These are phyloP conservation scores for Drosophila seguyi DNA, from an alignment of 1,140 invertebrate species.

Conservation along the genomic window DNA sequence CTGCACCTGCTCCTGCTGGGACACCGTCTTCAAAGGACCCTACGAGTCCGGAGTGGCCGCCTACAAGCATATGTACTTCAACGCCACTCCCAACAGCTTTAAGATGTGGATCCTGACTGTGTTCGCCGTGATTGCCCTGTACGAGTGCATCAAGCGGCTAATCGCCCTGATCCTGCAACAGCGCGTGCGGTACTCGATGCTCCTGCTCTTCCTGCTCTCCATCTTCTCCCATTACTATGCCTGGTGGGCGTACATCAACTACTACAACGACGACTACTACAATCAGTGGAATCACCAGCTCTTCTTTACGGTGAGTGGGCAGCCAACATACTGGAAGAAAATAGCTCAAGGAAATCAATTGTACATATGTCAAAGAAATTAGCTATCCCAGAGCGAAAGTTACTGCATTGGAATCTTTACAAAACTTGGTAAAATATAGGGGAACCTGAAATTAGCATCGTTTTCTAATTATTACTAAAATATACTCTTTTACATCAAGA, in stretches of 20 bases:
- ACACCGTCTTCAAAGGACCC: slow-evolving; percentile 92
- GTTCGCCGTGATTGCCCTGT: slow-evolving; percentile 88
- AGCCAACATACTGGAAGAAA: slow-evolving; percentile 1
- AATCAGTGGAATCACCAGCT: slow-evolving; percentile 91
- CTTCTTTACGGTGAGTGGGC: slow-evolving; percentile 88
- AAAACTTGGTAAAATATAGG: background rate
- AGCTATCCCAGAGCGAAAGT: background rate
- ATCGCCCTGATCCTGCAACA: slow-evolving; percentile 87
- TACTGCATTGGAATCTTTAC: background rate
- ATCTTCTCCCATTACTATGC: slow-evolving; percentile 94
- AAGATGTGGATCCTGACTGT: slow-evolving; percentile 92
- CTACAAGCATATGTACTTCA: slow-evolving; percentile 94
- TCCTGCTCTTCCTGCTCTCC: slow-evolving; percentile 89
- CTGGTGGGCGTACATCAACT: slow-evolving; percentile 94
- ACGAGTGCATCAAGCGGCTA: slow-evolving; percentile 90
- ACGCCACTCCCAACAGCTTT: slow-evolving; percentile 90
- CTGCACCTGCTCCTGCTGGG: slow-evolving; percentile 93
- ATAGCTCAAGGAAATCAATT: too few relatives aligned
- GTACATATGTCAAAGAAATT: background rate
- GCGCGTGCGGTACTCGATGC: slow-evolving; percentile 89
- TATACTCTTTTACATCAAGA: background rate
- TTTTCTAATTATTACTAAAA: background rate
- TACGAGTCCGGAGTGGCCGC: slow-evolving; percentile 91
- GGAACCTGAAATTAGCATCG: background rate
- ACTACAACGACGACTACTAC: slow-evolving; percentile 94